Conservation (phyloP, 1,140 invertebrate genomes). For the Lerema accius region DNA sequence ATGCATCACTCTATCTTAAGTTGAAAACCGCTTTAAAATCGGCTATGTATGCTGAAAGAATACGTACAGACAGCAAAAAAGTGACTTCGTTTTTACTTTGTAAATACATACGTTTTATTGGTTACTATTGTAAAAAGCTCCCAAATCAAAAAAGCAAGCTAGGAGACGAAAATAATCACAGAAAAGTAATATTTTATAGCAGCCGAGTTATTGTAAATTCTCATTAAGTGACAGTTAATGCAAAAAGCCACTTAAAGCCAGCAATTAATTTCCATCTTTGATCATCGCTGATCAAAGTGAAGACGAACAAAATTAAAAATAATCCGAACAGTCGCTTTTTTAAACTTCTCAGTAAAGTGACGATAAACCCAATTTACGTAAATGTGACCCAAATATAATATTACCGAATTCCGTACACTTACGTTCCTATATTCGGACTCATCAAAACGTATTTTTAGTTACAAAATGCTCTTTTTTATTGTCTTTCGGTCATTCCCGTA, state of each 20-base stretch:
- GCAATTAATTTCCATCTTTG: constrained; percentile 22
- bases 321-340: constrained; percentile 16
- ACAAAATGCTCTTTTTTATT: background rate
- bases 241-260: constrained; percentile 16
- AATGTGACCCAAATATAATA: constrained; percentile 33
- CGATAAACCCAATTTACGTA: constrained; percentile 33
- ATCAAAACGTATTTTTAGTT: background rate
- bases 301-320: constrained; percentile 6
- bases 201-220: constrained; percentile 5
- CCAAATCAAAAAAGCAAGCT: background rate
- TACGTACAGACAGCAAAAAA: no score
- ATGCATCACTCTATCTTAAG: no score
- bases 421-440: background rate
- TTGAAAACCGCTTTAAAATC: no score
- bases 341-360: constrained; percentile 36
- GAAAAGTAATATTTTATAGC: background rate
- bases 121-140: no score
- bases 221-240: constrained; percentile 9
- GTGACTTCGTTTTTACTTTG: no score
- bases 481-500: no score
- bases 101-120: no score
- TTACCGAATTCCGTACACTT: constrained; percentile 5
- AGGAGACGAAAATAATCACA: background rate
- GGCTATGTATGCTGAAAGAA: no score
- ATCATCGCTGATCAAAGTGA: constrained; percentile 29